A percentile compares a stretch with the other conserved stretches of the same genome.
Conservation (phyloP, 2,113 vertebrate genomes). For the Noctilio leporinus region DNA sequence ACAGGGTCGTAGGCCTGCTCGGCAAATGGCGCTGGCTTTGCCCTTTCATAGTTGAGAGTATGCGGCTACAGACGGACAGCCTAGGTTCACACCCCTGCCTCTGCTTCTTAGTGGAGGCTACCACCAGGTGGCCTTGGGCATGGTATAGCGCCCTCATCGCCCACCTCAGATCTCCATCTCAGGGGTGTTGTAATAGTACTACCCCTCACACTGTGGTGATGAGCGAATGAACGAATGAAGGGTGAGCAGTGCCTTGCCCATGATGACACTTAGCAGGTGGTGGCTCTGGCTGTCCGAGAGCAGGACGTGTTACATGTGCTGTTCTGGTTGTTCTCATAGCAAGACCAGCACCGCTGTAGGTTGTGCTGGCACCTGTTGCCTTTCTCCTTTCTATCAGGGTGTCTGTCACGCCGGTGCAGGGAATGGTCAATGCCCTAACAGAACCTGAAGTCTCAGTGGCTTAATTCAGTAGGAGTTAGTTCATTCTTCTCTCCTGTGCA, state of each 20-base stretch:
- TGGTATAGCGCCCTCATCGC: fast-evolving
- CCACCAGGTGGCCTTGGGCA: not conserved
- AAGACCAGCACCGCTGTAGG: not conserved
- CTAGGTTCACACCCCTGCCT: not conserved
- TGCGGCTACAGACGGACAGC: not conserved
- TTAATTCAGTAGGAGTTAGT: not conserved
- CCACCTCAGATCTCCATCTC: not conserved
- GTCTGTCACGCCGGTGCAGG: fast-evolving
- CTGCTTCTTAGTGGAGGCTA: not conserved
- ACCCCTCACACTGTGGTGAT: not conserved
- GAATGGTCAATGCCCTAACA: not conserved
- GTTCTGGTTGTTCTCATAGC: not conserved
- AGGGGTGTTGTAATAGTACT: no score
- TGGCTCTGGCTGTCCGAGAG: not conserved
- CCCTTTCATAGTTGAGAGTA: not conserved
- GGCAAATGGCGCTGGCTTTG: no score
- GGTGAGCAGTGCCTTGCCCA: not conserved
- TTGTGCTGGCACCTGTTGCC: not conserved
- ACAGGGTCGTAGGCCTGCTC: no score
- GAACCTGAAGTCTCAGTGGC: not conserved
- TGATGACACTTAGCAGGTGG: not conserved
- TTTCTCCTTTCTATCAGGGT: not conserved
- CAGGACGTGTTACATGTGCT: not conserved
- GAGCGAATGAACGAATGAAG: not conserved
- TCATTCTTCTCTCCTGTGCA: not conserved